phyloP scores from a whole-genome alignment of 2,113 vertebrate species.

The Saguinus imperator region DNA sequence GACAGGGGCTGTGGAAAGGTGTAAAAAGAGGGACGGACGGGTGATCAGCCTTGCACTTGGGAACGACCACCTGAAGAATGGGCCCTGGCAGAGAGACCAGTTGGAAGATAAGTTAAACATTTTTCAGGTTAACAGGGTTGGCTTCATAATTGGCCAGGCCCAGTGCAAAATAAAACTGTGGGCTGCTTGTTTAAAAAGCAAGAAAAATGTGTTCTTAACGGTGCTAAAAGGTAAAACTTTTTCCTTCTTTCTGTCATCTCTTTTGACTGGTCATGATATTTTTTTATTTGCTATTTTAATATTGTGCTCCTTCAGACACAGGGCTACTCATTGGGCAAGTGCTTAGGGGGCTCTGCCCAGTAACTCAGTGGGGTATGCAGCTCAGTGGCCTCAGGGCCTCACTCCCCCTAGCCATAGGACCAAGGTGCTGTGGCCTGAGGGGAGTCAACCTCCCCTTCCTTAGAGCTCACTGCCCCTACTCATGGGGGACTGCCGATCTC shows the following conservation, averaged over 20 bases:
- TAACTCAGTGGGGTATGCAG: not conserved
- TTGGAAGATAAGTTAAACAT: not conserved
- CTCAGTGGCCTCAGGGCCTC: not conserved
- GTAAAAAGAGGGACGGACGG: not conserved
- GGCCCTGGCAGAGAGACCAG: not conserved
- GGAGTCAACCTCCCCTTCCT: not conserved
- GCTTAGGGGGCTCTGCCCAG: not conserved
- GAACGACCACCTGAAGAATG: not conserved
- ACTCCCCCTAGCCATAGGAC: not conserved
- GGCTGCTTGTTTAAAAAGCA: not conserved
- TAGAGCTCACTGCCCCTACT: not conserved
- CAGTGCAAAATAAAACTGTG: not conserved
- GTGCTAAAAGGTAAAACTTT: not conserved
- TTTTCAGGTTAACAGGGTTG: not conserved
- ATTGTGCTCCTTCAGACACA: not conserved
- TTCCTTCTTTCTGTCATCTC: not conserved
- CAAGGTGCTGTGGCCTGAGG: not conserved
- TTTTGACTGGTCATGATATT: not conserved
- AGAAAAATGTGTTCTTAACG: not conserved
- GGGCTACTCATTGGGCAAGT: not conserved
- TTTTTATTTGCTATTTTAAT: not conserved
- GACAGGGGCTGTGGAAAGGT: fast-evolving
- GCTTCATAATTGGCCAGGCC: not conserved
- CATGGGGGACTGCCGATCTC: not conserved
- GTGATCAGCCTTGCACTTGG: not conserved